phyloP scores from a whole-genome alignment of 1,140 invertebrate species.

The Eulimnadia texana region DNA sequence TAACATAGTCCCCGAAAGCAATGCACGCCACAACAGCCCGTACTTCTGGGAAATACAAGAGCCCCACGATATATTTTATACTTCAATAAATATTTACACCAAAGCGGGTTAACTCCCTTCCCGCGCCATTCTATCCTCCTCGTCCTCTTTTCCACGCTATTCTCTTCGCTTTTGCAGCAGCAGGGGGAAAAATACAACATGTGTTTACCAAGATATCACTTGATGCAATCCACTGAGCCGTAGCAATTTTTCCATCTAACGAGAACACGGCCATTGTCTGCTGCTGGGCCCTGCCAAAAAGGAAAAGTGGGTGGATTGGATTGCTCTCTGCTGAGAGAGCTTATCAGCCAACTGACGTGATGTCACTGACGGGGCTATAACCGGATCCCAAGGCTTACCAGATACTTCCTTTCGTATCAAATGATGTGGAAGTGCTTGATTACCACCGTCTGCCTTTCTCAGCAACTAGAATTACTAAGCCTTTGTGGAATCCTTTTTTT shows the following conservation, averaged over 20 bases:
- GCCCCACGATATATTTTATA: background rate
- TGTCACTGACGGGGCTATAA: background rate
- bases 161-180: background rate
- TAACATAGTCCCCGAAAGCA: no score
- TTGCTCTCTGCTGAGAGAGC: background rate
- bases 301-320: background rate
- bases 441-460: background rate
- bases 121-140: no score
- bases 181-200: background rate
- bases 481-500: no score
- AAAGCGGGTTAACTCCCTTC: no score
- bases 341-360: background rate
- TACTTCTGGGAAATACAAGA: no score
- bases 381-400: background rate
- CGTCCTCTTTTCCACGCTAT: no score
- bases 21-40: no score
- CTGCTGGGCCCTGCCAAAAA: background rate
- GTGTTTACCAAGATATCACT: background rate
- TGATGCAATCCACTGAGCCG: background rate
- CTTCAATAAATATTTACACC: no score
- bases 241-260: background rate
- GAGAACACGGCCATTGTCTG: background rate
- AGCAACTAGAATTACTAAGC: no score
- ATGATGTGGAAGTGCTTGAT: background rate
- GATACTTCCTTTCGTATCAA: background rate